A percentile compares a stretch with the other conserved stretches of the same genome.
phyloP scores from a whole-genome alignment of 2,888 invertebrate genomes.

The Chrysopilus asiliformis region DNA sequence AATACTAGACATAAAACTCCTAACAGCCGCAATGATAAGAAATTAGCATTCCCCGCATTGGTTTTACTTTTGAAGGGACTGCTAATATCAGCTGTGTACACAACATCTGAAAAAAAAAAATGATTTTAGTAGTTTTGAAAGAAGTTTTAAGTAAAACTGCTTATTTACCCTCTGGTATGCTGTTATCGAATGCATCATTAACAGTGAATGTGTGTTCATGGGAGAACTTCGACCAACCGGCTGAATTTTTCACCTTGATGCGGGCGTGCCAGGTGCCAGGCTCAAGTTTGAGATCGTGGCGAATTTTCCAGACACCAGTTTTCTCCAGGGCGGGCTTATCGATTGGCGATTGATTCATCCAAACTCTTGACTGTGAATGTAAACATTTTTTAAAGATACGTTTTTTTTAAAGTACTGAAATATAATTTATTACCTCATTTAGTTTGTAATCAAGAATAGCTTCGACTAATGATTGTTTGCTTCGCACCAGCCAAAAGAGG shows the following conservation, averaged over 20 bases:
- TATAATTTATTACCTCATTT: conserved; percentile 23
- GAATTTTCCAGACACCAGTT: conserved; percentile 29
- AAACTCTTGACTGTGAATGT: conserved; percentile 22
- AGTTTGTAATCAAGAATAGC: conserved; percentile 29
- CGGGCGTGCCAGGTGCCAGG: conserved; percentile 30
- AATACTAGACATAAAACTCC: too few relatives aligned
- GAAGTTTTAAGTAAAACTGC: too few relatives aligned
- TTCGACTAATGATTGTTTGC: conserved; percentile 29
- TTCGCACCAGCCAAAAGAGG: conserved; percentile 29
- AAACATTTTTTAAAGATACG: not conserved
- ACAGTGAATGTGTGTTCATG: conserved; percentile 21
- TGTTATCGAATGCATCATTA: too few relatives aligned
- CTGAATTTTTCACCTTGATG: conserved; percentile 27
- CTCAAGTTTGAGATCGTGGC: conserved; percentile 27
- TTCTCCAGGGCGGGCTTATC: conserved; percentile 24
- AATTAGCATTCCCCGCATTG: too few relatives aligned
- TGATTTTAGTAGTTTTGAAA: too few relatives aligned
- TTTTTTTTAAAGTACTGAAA: not conserved
- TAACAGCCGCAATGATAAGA: too few relatives aligned
- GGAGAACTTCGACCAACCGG: conserved; percentile 32
- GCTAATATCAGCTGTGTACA: too few relatives aligned
- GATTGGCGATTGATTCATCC: conserved; percentile 27
- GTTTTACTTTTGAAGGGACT: too few relatives aligned
- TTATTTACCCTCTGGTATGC: too few relatives aligned
- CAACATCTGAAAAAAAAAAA: too few relatives aligned